These are phyloP conservation scores for Papilio polyxenes DNA, from an alignment of 1,140 invertebrate genomes.

Conservation along the genomic window DNA sequence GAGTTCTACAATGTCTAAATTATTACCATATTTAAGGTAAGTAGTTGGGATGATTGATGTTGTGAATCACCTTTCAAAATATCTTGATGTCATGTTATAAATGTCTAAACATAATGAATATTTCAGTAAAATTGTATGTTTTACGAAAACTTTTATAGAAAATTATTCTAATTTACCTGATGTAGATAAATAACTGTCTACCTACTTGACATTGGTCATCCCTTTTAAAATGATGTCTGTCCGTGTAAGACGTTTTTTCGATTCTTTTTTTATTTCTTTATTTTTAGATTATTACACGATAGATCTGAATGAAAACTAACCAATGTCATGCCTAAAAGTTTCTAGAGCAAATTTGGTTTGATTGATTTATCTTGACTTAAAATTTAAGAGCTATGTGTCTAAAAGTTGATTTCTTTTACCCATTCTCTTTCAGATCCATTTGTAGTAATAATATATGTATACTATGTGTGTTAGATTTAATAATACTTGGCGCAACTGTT, in stretches of 20 bases:
- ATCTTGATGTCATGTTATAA: slow-evolving; percentile 24
- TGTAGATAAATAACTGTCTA: not conserved
- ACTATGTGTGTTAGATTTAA: slow-evolving; percentile 55
- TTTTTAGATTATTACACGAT: slow-evolving; percentile 56
- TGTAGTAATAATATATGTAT: slow-evolving; percentile 62
- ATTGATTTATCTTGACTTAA: slow-evolving; percentile 30
- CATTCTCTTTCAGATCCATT: slow-evolving; percentile 75
- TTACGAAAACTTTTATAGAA: not conserved
- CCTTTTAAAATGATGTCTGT: slow-evolving; percentile 18
- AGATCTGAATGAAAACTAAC: slow-evolving; percentile 75
- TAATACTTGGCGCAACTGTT: slow-evolving; percentile 48
- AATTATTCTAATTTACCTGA: slow-evolving; percentile 35
- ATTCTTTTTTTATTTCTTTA: slow-evolving; percentile 39
- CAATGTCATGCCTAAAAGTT: slow-evolving; percentile 46
- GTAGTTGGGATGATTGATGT: slow-evolving; percentile 41
- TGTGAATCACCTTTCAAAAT: not conserved
- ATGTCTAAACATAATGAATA: slow-evolving; percentile 17
- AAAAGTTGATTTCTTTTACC: slow-evolving; percentile 53
- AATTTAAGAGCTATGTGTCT: slow-evolving; percentile 41
- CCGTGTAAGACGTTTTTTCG: slow-evolving; percentile 26
- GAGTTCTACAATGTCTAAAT: slow-evolving; percentile 36
- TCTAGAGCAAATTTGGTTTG: slow-evolving; percentile 32
- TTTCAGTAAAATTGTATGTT: not conserved
- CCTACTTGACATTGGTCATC: slow-evolving; percentile 16
- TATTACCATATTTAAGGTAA: slow-evolving; percentile 17